Evolutionary conservation across 1,140 invertebrate genomes (phyloP), one percentile per base, ranked within the genome.

Genomic region (Drosophila nikananu): DNA sequence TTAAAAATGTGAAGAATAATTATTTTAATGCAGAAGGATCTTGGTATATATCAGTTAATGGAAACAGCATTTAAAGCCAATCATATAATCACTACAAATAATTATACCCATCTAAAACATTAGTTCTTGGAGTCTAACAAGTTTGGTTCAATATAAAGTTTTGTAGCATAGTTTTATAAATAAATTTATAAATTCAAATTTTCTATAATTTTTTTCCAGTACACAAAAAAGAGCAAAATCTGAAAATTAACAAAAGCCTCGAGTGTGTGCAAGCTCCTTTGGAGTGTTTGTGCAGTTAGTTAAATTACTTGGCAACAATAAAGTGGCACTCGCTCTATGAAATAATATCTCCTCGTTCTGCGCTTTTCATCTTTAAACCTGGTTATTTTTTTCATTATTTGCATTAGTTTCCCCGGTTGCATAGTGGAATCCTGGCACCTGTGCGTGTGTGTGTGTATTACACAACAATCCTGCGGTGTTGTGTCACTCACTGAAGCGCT

Each of bases 221-320:
- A 23, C 19, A 37, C 5, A 1, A 27, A 55, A 70, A 70, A 35
- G 25, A 37, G 67, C 19, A 44, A 71, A 71, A 71, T 70, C 80
- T 78, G 37, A 44, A 74, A 64, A 79, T 64, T 67, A 78, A 83
- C 80, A 72, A 77, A 82, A 63, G 41, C 35, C 30, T 35, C 15
- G 19, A 57, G 41, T 73, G 55, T 55, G 41, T 58, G 67, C 30
- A 15, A 27, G 35, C 61, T 73, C 30, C 46, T 35, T 30, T 59
- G 55, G 63, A 82, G 58, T 75, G 70, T 66, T 54, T 75, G 46
- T 59, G 51, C 46, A 75, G 76, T 78, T 86, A 83, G 86, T 91
- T 91, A 86, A 90, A 91, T 91, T 90, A 91, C 82, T 91, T 83
- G 86, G 80, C 82, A 86, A 91, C 86, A 91, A 91, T 91, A 91